Percentiles rank a stretch among this genome's conserved stretches.
These are phyloP conservation scores for Pristionchus entomophagus DNA, from an alignment of 2,888 invertebrate species.

Conservation along the genomic window DNA sequence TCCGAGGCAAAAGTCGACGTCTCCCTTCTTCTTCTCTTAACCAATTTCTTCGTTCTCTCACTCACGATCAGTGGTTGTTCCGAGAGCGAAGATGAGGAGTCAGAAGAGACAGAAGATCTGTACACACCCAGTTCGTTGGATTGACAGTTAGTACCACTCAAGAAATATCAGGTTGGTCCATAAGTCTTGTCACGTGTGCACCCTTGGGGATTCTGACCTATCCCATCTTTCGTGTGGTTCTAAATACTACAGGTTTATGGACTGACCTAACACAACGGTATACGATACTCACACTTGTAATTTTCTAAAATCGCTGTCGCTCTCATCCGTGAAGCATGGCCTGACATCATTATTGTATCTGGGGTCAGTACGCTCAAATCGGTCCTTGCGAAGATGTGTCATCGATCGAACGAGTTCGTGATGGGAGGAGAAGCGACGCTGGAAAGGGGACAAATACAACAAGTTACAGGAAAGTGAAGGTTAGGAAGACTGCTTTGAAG, in stretches of 20 bases:
- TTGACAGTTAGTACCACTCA: no score
- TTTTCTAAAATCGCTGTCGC: conserved; percentile 16
- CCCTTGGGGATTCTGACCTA: no score
- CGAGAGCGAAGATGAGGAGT: not conserved
- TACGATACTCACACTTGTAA: not conserved
- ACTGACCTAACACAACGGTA: no score
- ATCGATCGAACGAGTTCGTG: not conserved
- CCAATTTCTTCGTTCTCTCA: not conserved
- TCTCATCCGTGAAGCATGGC: not conserved
- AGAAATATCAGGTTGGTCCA: not conserved
- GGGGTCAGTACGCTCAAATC: not conserved
- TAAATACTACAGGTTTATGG: no score
- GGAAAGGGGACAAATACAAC: not conserved
- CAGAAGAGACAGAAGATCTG: not conserved
- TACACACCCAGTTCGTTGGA: no score
- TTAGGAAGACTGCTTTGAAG: no score
- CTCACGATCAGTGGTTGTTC: not conserved
- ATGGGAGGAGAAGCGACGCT: not conserved
- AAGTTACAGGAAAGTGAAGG: no score
- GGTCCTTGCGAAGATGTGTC: not conserved
- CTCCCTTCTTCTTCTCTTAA: conserved; percentile 11
- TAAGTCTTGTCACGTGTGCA: not conserved
- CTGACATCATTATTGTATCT: not conserved
- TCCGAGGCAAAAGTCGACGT: no score
- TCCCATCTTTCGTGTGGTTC: no score